These are phyloP conservation scores for Halcyon senegalensis DNA, from an alignment of 2,113 vertebrate genomes.

Conservation along the genomic window DNA sequence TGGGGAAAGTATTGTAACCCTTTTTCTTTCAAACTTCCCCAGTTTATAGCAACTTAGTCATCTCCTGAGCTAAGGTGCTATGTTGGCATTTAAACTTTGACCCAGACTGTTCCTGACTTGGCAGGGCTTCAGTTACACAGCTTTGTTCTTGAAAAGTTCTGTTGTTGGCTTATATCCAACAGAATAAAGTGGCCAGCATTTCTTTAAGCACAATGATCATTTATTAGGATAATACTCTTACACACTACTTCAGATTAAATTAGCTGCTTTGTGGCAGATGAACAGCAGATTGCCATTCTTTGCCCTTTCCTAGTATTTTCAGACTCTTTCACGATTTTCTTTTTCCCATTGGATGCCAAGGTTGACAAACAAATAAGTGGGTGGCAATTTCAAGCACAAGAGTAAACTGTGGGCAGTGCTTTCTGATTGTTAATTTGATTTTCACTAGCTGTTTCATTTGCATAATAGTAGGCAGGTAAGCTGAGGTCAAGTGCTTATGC, in stretches of 20 bases:
- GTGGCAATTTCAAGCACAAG: conserved; percentile 29
- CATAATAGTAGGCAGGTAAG: conserved; percentile 17
- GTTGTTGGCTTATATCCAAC: not conserved
- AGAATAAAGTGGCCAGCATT: not conserved
- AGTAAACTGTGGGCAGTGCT: not conserved
- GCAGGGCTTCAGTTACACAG: not conserved
- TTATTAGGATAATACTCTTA: not conserved
- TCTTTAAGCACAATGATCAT: not conserved
- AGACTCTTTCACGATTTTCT: not conserved
- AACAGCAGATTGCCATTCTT: conserved; percentile 36
- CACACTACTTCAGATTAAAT: not conserved
- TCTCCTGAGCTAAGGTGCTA: not conserved
- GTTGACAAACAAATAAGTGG: conserved; percentile 54
- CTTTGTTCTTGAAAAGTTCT: not conserved
- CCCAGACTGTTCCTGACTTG: not conserved
- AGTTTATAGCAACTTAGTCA: not conserved
- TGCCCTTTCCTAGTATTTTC: conserved; percentile 8
- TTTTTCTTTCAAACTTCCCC: not conserved
- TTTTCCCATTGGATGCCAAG: not conserved
- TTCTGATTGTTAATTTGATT: conserved; percentile 45
- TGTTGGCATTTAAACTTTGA: not conserved
- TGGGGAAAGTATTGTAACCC: not conserved
- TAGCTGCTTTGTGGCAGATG: not conserved
- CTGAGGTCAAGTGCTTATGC: not conserved
- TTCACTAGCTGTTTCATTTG: conserved; percentile 52